Base-by-base conservation (phyloP, 2,113 vertebrate genomes). In the Maccullochella peelii region DNA sequence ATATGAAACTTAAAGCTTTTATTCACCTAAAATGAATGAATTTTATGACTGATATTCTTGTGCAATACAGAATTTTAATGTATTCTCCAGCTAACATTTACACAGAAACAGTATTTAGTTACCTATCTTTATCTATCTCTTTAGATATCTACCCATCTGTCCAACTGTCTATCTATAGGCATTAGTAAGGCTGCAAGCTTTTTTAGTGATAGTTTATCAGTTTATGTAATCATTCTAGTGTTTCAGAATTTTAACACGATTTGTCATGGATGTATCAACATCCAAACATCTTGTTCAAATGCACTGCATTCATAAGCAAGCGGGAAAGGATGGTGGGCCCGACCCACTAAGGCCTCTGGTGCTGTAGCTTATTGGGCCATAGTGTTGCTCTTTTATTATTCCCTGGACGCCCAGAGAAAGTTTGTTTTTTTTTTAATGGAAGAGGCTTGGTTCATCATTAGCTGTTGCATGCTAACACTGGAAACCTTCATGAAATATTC, bases 401-500 rank as follows among this genome's bases (percentile, higher is more conserved):
- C 69, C 59, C 67, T 9, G 50, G 70, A 80, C 14, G 25, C 63
- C 25, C 5, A 44, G 8, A 88, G 50, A 77, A 58, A 67, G 30
- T 76, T 61, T 66, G n/a, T 76, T 91, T 77, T 10, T 18, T 33
- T 33, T 33, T 33, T 0, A 38, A 52, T 71, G 67, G 33, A 75
- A 73, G 30, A 80, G 47, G 49, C 71, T 72, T 57, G 27, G 49
- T 36, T 89, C 72, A 84, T 91, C 86, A 91, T 87, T 87, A 90
- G 49, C 66, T 69, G 61, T 82, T 77, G 76, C 68, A 79, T 77
- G 57, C 76, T 63, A 85, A 88, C 82, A 72, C 36, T 72, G 65
- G 66, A 85, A 89, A 82, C 62, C 61, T 12, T 85, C 70, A 88
- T 92, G 54, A 94, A 94, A 92, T 93, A 94, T 95, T 95, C 52